Evolutionary conservation across 2,113 vertebrate genomes (phyloP).

Genomic region (Ictalurus furcatus): DNA sequence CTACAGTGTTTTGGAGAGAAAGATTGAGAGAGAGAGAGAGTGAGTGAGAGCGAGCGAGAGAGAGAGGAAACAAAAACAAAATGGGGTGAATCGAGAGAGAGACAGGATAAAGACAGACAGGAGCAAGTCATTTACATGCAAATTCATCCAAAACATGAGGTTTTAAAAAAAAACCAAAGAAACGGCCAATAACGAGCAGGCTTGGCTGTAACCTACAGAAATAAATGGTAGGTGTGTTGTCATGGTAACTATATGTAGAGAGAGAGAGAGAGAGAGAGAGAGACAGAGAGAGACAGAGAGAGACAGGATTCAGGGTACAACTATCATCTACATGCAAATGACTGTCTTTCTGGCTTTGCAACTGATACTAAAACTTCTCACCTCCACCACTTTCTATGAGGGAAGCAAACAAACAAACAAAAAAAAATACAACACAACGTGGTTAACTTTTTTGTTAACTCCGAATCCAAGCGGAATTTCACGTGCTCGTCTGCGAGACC

Average conservation of each 20-base stretch:
- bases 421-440: too few relatives aligned
- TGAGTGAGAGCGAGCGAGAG: not conserved
- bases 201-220: constrained; percentile 46
- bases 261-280: not conserved
- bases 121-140: constrained; percentile 59
- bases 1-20: not conserved
- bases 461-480: not conserved
- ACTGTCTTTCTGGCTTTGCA: constrained; percentile 46
- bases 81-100: not conserved
- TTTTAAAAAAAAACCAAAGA: constrained; percentile 15
- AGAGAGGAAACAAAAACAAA: constrained; percentile 19
- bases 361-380: constrained; percentile 47
- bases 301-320: constrained; percentile 53
- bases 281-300: constrained; percentile 16
- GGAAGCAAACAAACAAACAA: not conserved
- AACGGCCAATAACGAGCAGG: constrained; percentile 42
- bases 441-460: not conserved
- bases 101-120: constrained; percentile 34
- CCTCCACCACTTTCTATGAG: not conserved
- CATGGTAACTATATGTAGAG: constrained; percentile 55
- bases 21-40: not conserved
- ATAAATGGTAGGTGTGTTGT: constrained; percentile 53
- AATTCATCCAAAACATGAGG: constrained; percentile 54
- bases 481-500: not conserved
- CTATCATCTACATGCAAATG: constrained; percentile 61